Percentiles rank a stretch among this genome's conserved stretches.
phyloP scores from a whole-genome alignment of 92 coral and sea anemone species.

The Virgularia gustaviana region DNA sequence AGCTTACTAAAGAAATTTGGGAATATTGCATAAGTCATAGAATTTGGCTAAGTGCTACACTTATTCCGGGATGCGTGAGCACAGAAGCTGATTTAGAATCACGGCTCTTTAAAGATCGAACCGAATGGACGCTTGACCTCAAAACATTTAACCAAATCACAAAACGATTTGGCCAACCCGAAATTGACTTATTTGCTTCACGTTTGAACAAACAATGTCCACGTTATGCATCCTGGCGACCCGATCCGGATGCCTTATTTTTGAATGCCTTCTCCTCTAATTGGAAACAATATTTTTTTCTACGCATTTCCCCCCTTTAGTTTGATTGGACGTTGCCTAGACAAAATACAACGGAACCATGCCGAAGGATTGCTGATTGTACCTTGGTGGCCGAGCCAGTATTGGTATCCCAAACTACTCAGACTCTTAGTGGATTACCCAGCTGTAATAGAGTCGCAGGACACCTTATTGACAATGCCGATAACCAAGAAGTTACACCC shows the following conservation, averaged over 20 bases:
- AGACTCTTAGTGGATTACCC: constrained; percentile 43
- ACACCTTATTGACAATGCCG: constrained; percentile 40
- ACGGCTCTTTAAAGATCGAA: constrained; percentile 51
- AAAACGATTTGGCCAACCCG: constrained; percentile 20
- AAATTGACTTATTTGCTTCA: constrained; percentile 52
- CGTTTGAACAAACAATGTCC: constrained; percentile 45
- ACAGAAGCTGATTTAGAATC: constrained; percentile 54
- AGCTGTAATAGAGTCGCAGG: constrained; percentile 38
- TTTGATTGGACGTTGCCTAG: constrained; percentile 25
- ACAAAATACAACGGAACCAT: constrained; percentile 23
- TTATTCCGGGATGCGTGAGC: constrained; percentile 50
- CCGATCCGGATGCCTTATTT: constrained; percentile 53
- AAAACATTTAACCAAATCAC: constrained; percentile 26
- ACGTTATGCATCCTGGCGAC: constrained; percentile 43
- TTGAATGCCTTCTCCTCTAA: constrained; percentile 49
- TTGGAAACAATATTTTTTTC: constrained; percentile 31
- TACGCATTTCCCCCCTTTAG: constrained; percentile 46
- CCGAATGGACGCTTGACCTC: constrained; percentile 55
- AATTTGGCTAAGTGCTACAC: constrained; percentile 58
- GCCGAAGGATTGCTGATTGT: constrained; percentile 44
- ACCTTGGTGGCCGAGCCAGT: constrained; percentile 43
- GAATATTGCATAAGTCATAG: constrained; percentile 34
- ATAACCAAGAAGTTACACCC: constrained; percentile 48
- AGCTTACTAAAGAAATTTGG: constrained; percentile 48
- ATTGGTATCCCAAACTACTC: constrained; percentile 45